Conservation (phyloP, 1,140 invertebrate species). For the Pseudomyrmex concolor region DNA sequence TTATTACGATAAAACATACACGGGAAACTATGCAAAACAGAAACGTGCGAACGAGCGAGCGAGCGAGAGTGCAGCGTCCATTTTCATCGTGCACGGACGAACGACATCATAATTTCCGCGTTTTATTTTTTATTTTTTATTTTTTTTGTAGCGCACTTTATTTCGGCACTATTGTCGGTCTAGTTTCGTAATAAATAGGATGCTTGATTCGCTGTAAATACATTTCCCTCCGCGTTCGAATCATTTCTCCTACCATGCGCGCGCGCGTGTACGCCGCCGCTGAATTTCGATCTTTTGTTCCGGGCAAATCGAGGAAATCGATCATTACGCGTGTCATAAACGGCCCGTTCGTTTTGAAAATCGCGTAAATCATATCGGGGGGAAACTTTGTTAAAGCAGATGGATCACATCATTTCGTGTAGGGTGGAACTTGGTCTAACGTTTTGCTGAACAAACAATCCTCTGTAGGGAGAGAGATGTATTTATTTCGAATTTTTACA, state of each 20-base stretch:
- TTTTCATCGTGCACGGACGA: slow-evolving; percentile 35
- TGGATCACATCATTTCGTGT: slow-evolving; percentile 12
- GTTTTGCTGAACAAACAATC: not conserved
- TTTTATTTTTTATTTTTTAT: not conserved
- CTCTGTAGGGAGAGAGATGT: too few species aligned
- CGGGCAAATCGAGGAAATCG: slow-evolving; percentile 44
- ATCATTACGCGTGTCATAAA: slow-evolving; percentile 58
- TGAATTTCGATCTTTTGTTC: slow-evolving; percentile 44
- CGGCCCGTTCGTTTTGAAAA: slow-evolving; percentile 51
- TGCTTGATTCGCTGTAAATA: slow-evolving; percentile 56
- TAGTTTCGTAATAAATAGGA: slow-evolving; percentile 48
- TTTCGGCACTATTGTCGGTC: slow-evolving; percentile 42
- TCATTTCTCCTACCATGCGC: slow-evolving; percentile 5
- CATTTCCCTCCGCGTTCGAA: slow-evolving; percentile 22
- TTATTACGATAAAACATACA: slow-evolving; percentile 50
- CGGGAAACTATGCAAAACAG: slow-evolving; percentile 37
- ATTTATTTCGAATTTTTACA: not conserved
- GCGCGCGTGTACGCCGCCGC: too few species aligned
- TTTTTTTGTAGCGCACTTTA: slow-evolving; percentile 49
- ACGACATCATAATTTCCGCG: slow-evolving; percentile 53
- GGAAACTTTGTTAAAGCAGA: slow-evolving; percentile 43
- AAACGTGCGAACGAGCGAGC: slow-evolving; percentile 25
- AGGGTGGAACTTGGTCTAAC: not conserved
- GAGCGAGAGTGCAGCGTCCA: slow-evolving; percentile 21
- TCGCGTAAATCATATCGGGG: slow-evolving; percentile 32